Evolutionary conservation across 2,797 vertebrate genomes (phyloP), one percentile per base, ranked within the genome.

Genomic region (Zenarchopterus dispar): DNA sequence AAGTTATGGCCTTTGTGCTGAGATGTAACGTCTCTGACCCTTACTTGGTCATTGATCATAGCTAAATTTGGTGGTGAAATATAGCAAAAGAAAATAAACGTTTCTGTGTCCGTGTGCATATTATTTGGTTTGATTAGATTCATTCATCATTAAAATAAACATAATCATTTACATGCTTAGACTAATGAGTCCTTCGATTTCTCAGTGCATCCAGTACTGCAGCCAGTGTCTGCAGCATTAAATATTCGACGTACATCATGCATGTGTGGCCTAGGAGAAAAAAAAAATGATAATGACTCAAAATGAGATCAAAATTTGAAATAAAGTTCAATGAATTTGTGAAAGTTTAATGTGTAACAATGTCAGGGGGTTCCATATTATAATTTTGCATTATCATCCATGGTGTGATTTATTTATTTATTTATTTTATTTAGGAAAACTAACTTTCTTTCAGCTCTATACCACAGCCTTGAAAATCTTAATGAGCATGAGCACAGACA

Each of bases 1-100:
- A 54, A 45, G 16, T 8, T 17, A 66, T 56, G 42, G 13, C 22
- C 19, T 16, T 22, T 64, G 17, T 50, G 41, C 21, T 28, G 39
- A 54, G 43, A 58, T 59, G 10, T 22, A 56, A 55, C 50, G 11
- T 71, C 24, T 56, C 31, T 19, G 54, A 51, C 26, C 31, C 36
- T 39, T 39, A 39, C 5, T 15, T 8, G 36, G 11, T 5, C 36
- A 39, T 8, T 8, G 3, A 39, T 1, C 11, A 4, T 16, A 3
- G 36, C 4, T 39, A 8, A 2, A 9, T 5, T 26, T 5, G 0
- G 23, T 52, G 62, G 8, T 21, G 21, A 49, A 19, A 11, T 18
- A 10, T 31, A 44, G 36, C 36, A 39, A 39, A 36, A 10, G 33
- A 36, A 36, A 33, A 21, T 33, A 4, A 51, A 33, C 2, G 24